Base-by-base conservation (phyloP, 2,797 vertebrate species). In the Xenopus petersii region DNA sequence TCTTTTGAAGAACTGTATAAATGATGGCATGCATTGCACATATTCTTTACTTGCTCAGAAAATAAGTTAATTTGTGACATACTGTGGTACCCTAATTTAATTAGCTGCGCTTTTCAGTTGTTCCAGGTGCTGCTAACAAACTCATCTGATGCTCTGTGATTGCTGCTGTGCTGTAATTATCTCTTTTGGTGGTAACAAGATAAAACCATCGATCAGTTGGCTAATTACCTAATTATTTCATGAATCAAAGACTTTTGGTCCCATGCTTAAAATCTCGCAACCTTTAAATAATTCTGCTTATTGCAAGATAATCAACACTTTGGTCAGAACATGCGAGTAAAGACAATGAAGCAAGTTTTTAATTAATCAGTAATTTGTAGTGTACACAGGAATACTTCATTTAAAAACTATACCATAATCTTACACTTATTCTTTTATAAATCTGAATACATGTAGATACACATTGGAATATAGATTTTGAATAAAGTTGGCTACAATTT, bases 151-250 rank as follows among this genome's bases (percentile, higher is more conserved):
- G 81, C 69, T 70, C 26, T 83, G 77, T 65, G 70, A 82, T 61
- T 21, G 55, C 21, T 70, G 2, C 42, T 77, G 64, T 59, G 21
- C 24, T 82, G 56, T 79, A 80, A 83, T 85, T 83, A 81, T 81
- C 71, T 80, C 16, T 81, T 79, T 81, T 85, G 71, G 48, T 58
- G 81, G 54, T 71, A 80, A 77, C 68, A 65, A 77, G 62, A 83
- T 5, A 30, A 83, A 81, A 63, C 74, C 81, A 77, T 82, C 0
- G 0, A 85, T 85, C n/a, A 75, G 80, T 85, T 80, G 75, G 42
- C 46, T 76, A 21, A 79, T 62, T 73, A 15, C 16, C 66, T 84
- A 80, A 81, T 80, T 84, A 80, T 70, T 81, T 64, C 78, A 80
- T 74, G 48, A 77, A 75, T 82, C 71, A 1, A 56, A 56, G 54